Conservation (phyloP, 2,888 invertebrate genomes). For the Eristalinus sepulchralis region DNA sequence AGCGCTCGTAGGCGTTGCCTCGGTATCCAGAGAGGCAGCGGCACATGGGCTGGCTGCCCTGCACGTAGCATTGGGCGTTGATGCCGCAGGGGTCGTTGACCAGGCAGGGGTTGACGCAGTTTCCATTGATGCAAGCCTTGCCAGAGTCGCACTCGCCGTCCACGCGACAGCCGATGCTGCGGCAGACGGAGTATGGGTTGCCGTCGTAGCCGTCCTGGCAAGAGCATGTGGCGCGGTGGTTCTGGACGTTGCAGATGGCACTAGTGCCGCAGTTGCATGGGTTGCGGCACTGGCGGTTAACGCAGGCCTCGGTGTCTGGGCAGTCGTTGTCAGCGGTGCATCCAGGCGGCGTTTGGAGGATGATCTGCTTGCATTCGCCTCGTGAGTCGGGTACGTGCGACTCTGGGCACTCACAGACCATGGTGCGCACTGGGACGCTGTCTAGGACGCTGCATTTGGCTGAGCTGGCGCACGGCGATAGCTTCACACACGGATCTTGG, state of each 20-base stretch:
- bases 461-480: slow-evolving; percentile 88
- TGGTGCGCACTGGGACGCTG: slow-evolving; percentile 91
- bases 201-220: slow-evolving; percentile 93
- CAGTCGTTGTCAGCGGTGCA: slow-evolving; percentile 92
- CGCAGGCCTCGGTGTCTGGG: slow-evolving; percentile 89
- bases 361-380: slow-evolving; percentile 89
- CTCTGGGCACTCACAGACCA: slow-evolving; percentile 93
- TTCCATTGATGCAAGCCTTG: slow-evolving; percentile 91
- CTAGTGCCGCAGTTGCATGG: slow-evolving; percentile 94
- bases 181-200: slow-evolving; percentile 91
- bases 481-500: slow-evolving; percentile 88
- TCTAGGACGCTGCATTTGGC: slow-evolving; percentile 92
- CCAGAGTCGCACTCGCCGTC: slow-evolving; percentile 92
- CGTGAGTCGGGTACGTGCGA: slow-evolving; percentile 90
- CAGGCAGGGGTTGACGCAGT: slow-evolving; percentile 93
- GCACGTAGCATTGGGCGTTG: slow-evolving; percentile 91
- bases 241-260: slow-evolving; percentile 89
- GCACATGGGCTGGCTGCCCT: slow-evolving; percentile 88
- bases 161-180: slow-evolving; percentile 89
- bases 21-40: slow-evolving; percentile 90
- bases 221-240: slow-evolving; percentile 93
- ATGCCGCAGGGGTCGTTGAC: slow-evolving; percentile 90
- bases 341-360: slow-evolving; percentile 86
- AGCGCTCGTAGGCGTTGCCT: slow-evolving; percentile 89
- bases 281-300: slow-evolving; percentile 92